Conservation (phyloP, 2,888 invertebrate genomes). For the Andricus quercusramuli region DNA sequence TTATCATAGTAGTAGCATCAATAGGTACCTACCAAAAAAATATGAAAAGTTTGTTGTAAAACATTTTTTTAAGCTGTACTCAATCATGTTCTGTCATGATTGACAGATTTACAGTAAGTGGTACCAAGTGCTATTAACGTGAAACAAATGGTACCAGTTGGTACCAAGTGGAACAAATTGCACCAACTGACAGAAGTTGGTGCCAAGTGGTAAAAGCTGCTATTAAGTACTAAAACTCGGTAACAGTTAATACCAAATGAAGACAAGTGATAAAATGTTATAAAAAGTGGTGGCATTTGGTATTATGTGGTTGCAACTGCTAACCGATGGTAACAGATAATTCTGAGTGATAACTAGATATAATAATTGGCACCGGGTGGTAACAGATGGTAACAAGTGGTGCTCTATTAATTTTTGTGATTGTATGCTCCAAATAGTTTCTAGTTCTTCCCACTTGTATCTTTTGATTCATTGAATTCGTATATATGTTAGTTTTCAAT, state of each 20-base stretch:
- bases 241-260: neutral
- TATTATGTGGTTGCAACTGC: neutral
- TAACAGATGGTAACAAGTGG: neutral
- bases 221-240: neutral
- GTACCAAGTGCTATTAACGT: no score
- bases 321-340: neutral
- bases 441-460: neutral
- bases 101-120: no score
- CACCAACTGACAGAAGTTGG: neutral
- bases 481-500: neutral
- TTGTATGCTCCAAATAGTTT: no score
- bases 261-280: neutral
- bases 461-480: neutral
- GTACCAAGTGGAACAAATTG: neutral
- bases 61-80: no score
- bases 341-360: neutral
- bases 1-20: neutral
- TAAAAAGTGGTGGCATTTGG: neutral
- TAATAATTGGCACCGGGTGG: neutral
- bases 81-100: no score
- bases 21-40: neutral
- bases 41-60: no score
- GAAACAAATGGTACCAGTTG: no score
- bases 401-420: no score
- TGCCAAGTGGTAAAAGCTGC: neutral